These are phyloP conservation scores for Pseudorhombus dupliciocellatus DNA, from an alignment of 2,113 vertebrate genomes.

Conservation along the genomic window DNA sequence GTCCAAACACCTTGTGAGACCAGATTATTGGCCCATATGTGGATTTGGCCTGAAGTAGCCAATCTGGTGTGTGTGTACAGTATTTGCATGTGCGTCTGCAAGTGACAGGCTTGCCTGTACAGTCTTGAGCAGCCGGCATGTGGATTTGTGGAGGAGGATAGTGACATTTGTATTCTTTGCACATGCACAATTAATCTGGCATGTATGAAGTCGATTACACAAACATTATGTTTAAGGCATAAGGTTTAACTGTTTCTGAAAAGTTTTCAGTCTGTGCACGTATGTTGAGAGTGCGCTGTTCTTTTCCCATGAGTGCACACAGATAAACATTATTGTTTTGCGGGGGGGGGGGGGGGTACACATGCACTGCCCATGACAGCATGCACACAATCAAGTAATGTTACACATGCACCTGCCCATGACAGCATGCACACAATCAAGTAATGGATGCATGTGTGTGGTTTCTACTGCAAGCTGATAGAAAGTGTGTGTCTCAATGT, in stretches of 20 bases:
- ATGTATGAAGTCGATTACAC: neutral
- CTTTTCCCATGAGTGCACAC: too few species aligned
- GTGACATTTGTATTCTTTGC: constrained; percentile 9
- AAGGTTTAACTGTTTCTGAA: too few species aligned
- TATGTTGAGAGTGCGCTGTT: neutral
- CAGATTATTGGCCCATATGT: constrained; percentile 69
- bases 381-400: too few species aligned
- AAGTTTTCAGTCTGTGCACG: neutral
- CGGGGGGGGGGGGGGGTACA: too few species aligned
- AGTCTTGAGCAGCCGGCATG: neutral
- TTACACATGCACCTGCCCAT: neutral
- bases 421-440: neutral
- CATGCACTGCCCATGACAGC: neutral
- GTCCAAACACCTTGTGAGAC: constrained; percentile 70
- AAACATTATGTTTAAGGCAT: neutral
- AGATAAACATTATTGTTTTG: neutral
- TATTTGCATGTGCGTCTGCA: neutral
- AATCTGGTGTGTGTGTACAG: constrained; percentile 1
- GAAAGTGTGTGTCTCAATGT: constrained; percentile 5
- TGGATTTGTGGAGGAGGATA: constrained; percentile 22
- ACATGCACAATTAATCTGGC: constrained; percentile 11
- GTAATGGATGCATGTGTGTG: neutral
- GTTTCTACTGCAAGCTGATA: neutral
- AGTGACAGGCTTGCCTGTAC: constrained; percentile 6
- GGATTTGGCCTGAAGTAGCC: constrained; percentile 48